phyloP scores from a whole-genome alignment of 2,888 invertebrate genomes.

The Ethmia dodecea region DNA sequence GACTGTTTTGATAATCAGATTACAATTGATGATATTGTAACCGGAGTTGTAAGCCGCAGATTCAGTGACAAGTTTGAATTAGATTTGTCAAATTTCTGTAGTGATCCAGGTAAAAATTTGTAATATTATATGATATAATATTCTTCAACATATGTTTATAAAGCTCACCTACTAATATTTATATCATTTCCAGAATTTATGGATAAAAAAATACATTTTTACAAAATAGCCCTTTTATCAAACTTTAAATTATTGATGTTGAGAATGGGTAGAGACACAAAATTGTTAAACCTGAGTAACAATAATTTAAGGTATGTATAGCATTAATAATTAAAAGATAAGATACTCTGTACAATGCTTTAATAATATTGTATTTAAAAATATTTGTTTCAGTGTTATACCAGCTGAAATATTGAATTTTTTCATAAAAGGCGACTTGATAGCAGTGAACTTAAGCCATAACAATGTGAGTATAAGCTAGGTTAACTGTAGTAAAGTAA shows the following conservation, averaged over 20 bases:
- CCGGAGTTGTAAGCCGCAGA: conserved; percentile 42
- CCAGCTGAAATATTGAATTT: conserved; percentile 63
- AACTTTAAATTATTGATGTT: conserved; percentile 61
- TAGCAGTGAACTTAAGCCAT: conserved; percentile 53
- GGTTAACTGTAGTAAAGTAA: no score
- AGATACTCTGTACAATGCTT: no score
- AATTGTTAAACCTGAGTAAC: conserved; percentile 51
- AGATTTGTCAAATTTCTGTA: conserved; percentile 53
- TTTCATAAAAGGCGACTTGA: conserved; percentile 59
- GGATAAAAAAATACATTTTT: conserved; percentile 49
- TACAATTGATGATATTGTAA: conserved; percentile 49
- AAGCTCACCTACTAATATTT: neutral
- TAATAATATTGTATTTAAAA: no score
- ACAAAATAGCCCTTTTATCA: conserved; percentile 46
- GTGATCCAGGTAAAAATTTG: conserved; percentile 44
- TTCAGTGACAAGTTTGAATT: conserved; percentile 47
- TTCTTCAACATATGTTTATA: neutral
- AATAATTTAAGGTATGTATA: conserved; percentile 50
- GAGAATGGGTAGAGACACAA: conserved; percentile 58
- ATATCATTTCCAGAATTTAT: conserved; percentile 40
- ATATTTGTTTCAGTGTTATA: conserved; percentile 44
- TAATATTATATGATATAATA: neutral
- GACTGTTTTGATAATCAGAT: conserved; percentile 44
- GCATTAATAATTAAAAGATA: neutral
- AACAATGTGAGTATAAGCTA: conserved; percentile 59